A percentile compares a stretch with the other conserved stretches of the same genome.
Conservation (phyloP, 2,888 invertebrate species). For the Reticulitermes lucifugus region DNA sequence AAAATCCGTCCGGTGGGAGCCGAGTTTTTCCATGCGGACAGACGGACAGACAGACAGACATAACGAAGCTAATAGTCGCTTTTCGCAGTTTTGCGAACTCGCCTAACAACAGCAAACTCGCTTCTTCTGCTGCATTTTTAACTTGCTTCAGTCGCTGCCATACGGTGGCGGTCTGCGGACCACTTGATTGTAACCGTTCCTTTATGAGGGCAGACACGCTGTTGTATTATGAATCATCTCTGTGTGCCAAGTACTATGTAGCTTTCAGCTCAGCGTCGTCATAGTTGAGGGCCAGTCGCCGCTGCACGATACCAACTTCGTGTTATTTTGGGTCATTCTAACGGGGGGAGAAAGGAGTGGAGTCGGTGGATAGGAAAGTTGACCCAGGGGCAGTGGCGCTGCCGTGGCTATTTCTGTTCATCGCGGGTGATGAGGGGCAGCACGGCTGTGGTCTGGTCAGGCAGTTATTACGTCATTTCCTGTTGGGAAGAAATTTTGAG, state of each 20-base stretch:
- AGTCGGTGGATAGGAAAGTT: neutral
- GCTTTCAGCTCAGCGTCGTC: neutral
- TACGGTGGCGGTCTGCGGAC: too few relatives aligned
- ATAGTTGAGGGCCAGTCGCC: neutral
- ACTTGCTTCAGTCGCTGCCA: too few relatives aligned
- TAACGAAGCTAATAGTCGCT: too few relatives aligned
- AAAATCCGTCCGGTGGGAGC: too few relatives aligned
- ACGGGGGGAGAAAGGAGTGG: neutral
- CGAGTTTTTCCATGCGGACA: too few relatives aligned
- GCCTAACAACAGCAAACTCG: too few relatives aligned
- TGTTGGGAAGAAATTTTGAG: constrained; percentile 37
- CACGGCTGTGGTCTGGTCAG: constrained; percentile 28
- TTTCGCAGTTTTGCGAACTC: too few relatives aligned
- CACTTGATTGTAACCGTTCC: too few relatives aligned
- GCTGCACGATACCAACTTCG: neutral
- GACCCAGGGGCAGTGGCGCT: constrained; percentile 32
- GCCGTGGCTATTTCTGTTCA: constrained; percentile 4
- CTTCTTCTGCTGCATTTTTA: too few relatives aligned
- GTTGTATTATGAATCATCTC: neutral
- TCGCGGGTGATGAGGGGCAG: neutral
- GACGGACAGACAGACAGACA: too few relatives aligned
- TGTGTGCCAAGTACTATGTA: neutral
- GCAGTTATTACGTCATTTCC: constrained; percentile 37
- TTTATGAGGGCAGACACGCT: too few relatives aligned
- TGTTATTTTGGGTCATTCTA: neutral